phyloP scores from a whole-genome alignment of 2,888 invertebrate genomes.

The Stictocephala bisonia region DNA sequence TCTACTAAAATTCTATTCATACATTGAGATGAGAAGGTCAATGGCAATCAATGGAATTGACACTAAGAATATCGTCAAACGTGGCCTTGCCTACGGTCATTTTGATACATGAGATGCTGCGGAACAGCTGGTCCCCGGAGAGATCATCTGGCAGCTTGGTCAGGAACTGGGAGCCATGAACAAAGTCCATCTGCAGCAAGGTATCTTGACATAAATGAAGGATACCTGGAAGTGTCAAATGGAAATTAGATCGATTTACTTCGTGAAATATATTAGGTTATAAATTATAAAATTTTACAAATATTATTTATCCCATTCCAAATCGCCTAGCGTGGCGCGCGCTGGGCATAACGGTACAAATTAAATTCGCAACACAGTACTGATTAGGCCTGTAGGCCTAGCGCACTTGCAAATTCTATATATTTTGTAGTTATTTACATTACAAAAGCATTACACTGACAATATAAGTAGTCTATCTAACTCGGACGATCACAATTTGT shows the following conservation, averaged over 20 bases:
- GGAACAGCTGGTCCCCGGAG: conserved; percentile 79
- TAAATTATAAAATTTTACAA: not conserved
- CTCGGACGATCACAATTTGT: too few species aligned
- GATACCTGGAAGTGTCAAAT: conserved; percentile 71
- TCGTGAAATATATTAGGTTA: not conserved
- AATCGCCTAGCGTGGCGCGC: too few species aligned
- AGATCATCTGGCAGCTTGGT: conserved; percentile 87
- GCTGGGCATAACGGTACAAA: too few species aligned
- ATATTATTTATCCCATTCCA: too few species aligned
- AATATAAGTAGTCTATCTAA: too few species aligned
- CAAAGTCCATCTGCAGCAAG: conserved; percentile 85
- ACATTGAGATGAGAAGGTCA: too few species aligned
- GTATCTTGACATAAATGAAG: conserved; percentile 83
- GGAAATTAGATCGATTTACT: not conserved
- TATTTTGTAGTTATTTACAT: too few species aligned
- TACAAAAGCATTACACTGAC: too few species aligned
- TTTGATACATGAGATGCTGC: conserved; percentile 74
- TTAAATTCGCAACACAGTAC: too few species aligned
- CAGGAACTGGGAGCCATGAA: conserved; percentile 87
- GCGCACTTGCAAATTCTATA: too few species aligned
- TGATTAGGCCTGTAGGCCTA: too few species aligned
- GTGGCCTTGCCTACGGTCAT: conserved; percentile 72
- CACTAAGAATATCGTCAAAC: conserved; percentile 64
- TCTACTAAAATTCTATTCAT: too few species aligned
- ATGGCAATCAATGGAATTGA: conserved; percentile 23